Percentiles rank a stretch among this genome's conserved stretches.
These are phyloP conservation scores for Deroplatys truncata DNA, from an alignment of 2,888 invertebrate genomes.

Conservation along the genomic window DNA sequence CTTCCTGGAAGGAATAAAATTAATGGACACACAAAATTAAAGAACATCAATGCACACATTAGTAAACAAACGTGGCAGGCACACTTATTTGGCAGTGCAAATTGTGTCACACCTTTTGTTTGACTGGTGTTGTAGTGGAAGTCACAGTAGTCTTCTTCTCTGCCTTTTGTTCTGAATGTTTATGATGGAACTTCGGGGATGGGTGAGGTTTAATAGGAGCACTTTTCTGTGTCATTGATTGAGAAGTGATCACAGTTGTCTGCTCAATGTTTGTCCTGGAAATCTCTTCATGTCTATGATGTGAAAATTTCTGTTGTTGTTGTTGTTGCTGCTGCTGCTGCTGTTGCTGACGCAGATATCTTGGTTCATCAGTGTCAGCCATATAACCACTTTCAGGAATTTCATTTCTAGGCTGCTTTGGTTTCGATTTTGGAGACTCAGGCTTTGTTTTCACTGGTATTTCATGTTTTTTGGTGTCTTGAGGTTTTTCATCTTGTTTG, in stretches of 20 bases:
- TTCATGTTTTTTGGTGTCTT: slow-evolving; percentile 14
- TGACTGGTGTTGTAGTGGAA: slow-evolving; percentile 7
- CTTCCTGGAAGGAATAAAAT: neutral
- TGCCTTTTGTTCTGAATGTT: slow-evolving; percentile 26
- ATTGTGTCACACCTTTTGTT: slow-evolving; percentile 10
- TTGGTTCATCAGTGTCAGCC: slow-evolving; percentile 65
- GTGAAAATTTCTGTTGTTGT: slow-evolving; percentile 38
- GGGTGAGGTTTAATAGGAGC: slow-evolving; percentile 22
- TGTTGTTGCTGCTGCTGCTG: slow-evolving; percentile 33
- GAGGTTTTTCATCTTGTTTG: slow-evolving; percentile 27
- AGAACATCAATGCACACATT: neutral
- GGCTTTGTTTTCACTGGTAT: slow-evolving; percentile 40
- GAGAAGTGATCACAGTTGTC: slow-evolving; percentile 30
- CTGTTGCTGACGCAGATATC: slow-evolving; percentile 37
- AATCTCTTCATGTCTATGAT: slow-evolving; percentile 37
- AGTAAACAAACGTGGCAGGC: neutral
- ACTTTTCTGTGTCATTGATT: slow-evolving; percentile 11
- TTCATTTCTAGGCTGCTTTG: slow-evolving; percentile 42
- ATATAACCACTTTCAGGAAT: slow-evolving; percentile 59
- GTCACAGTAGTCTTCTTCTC: slow-evolving; percentile 23
- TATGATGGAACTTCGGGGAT: slow-evolving; percentile 21
- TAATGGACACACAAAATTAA: neutral
- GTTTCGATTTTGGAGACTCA: slow-evolving; percentile 52
- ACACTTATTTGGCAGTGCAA: neutral
- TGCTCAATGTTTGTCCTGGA: slow-evolving; percentile 35